Evolutionary conservation across 1,140 invertebrate genomes (phyloP), one percentile per base, ranked within the genome.

Genomic region (Eulimnadia texana): DNA sequence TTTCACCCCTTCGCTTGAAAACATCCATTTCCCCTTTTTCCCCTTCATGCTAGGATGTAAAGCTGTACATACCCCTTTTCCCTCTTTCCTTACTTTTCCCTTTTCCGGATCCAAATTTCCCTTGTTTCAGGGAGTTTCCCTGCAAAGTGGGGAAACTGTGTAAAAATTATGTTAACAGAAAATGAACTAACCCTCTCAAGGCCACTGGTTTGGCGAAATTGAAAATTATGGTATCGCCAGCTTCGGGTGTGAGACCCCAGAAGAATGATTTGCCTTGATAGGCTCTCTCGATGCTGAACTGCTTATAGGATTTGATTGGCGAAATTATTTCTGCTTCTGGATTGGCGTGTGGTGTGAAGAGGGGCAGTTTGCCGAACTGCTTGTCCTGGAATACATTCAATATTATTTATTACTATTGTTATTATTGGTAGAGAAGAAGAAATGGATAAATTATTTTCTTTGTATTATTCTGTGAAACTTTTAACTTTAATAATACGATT

Each of bases 201-300:
- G 75, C 67, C 67, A 84, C 80, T 27, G 93, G 88, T 63, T 80
- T 79, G 56, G 78, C 76, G 71, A 94, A 94, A 70, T 84, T 82
- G 71, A 97, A 89, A 60, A 82, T 80, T 11, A 96, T 75, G 50
- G 82, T 76, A 71, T 96, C 90, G 1, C 88, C 90, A 27, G 82
- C 79, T 66, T 88, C 84, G 0, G 93, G 93, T 20, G 88, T 77
- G 13, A 91, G 72, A 16, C 90, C 91, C 94, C 94, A 97, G 72
- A 95, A 97, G 68, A 89, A 95, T 0, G 84, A 85, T 68, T 90
- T 83, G 0, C 94, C 93, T 50, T 80, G 77, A 70, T 98, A 98
- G 10, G 90, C 92, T 67, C 83, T 82, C 60, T 83, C 77, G 3
- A 95, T 68, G 0, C 84, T 84, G 70, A 86, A 91, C 52, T 86